These are phyloP conservation scores for Panonychus citri DNA, from an alignment of 1,140 invertebrate species.

Conservation along the genomic window DNA sequence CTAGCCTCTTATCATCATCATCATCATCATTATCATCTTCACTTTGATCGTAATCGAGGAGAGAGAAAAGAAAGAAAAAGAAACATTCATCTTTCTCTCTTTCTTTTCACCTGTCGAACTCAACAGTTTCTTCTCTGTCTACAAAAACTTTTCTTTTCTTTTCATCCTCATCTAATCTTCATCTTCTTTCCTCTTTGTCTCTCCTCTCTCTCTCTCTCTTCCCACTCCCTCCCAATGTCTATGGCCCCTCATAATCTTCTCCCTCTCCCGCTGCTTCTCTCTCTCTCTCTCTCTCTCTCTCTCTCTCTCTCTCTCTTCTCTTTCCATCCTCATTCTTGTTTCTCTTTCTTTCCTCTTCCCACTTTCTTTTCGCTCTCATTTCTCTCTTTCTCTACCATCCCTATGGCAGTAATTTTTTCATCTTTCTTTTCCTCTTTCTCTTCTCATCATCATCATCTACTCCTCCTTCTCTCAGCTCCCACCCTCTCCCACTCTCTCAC, in stretches of 20 bases:
- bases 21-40: no score
- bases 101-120: not conserved
- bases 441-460: not conserved
- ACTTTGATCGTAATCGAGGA: no score
- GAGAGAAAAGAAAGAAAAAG: no score
- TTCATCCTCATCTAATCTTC: no score
- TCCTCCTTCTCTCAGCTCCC: not conserved
- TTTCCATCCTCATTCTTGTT: not conserved
- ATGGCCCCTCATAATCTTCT: no score
- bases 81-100: not conserved
- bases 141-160: no score
- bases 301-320: not conserved
- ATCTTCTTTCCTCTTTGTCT: no score
- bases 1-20: no score
- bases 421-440: no score
- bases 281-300: conserved; percentile 2
- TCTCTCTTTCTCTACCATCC: no score
- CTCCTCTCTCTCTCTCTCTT: conserved; percentile 1
- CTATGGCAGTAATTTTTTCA: no score
- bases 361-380: not conserved
- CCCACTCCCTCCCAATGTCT: not conserved
- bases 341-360: not conserved
- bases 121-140: not conserved
- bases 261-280: not conserved
- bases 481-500: not conserved